Evolutionary conservation across 1,140 invertebrate genomes (phyloP).

Genomic region (Drosophila bipectinata): DNA sequence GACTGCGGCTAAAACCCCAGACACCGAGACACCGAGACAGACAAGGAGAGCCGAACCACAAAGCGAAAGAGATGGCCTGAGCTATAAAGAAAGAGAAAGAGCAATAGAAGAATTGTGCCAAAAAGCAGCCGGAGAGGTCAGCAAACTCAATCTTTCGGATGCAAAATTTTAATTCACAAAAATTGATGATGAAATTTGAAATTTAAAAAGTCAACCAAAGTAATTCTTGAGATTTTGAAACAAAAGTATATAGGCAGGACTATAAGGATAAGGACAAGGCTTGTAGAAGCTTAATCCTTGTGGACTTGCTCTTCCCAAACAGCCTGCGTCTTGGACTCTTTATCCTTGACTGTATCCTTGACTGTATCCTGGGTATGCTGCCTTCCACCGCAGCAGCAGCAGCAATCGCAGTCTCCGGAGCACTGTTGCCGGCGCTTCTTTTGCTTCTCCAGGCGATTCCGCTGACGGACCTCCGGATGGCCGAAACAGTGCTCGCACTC

Average conservation of each 20-base stretch:
- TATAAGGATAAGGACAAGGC: too few relatives aligned
- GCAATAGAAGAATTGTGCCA: slow-evolving; percentile 12
- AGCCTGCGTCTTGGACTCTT: not conserved
- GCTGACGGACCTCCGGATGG: slow-evolving; percentile 89
- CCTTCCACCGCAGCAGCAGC: not conserved
- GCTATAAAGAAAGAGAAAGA: not conserved
- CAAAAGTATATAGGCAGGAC: not conserved
- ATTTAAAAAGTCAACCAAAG: not conserved
- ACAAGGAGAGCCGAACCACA: not conserved
- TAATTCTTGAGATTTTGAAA: not conserved
- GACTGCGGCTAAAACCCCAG: slow-evolving; percentile 55
- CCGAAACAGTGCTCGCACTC: slow-evolving; percentile 94
- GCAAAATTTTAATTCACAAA: not conserved
- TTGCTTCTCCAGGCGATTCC: slow-evolving; percentile 73
- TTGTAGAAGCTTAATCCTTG: not conserved
- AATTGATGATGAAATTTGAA: not conserved
- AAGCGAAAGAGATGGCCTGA: not conserved
- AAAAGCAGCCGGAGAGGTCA: slow-evolving; percentile 45
- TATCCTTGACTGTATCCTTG: not conserved
- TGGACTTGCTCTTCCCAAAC: not conserved
- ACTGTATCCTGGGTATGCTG: too few relatives aligned
- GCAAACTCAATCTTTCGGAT: slow-evolving; percentile 37
- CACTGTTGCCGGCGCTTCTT: not conserved
- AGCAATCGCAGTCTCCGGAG: not conserved
- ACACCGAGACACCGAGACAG: slow-evolving; percentile 6